Conservation (phyloP, 2,113 vertebrate species). For the Hoplias malabaricus region DNA sequence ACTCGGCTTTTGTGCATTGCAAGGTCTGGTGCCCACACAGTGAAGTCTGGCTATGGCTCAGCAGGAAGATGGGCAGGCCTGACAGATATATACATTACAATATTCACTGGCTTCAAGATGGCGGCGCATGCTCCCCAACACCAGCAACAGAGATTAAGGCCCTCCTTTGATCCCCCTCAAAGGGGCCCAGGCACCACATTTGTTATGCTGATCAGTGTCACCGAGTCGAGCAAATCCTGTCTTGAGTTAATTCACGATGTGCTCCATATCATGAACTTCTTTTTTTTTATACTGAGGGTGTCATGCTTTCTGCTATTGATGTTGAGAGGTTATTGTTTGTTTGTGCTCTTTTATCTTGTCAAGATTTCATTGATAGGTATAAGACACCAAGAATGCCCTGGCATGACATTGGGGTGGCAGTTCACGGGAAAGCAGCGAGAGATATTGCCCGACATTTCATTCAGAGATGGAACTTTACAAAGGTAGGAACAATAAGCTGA, state of each 20-base stretch:
- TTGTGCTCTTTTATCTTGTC: slow-evolving; percentile 48
- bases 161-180: slow-evolving; percentile 50
- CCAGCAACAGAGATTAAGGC: slow-evolving; percentile 49
- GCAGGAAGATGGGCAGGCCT: slow-evolving; percentile 30
- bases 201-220: slow-evolving; percentile 11
- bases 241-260: slow-evolving; percentile 45
- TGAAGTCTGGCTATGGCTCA: slow-evolving; percentile 47
- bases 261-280: slow-evolving; percentile 7
- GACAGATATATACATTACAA: slow-evolving; percentile 57
- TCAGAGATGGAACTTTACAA: slow-evolving; percentile 60
- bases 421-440: slow-evolving; percentile 39
- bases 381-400: slow-evolving; percentile 56
- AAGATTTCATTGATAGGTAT: slow-evolving; percentile 49
- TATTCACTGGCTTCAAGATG: slow-evolving; percentile 45
- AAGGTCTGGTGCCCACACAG: slow-evolving; percentile 41
- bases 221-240: slow-evolving; percentile 13
- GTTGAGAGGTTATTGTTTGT: slow-evolving; percentile 23
- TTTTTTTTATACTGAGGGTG: slow-evolving; percentile 24
- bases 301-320: slow-evolving; percentile 17
- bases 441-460: slow-evolving; percentile 50
- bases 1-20: slow-evolving; percentile 50
- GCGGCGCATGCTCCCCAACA: not conserved
- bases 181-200: not conserved
- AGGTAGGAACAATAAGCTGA: slow-evolving; percentile 14
- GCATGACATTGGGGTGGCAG: slow-evolving; percentile 50